Evolutionary conservation across 2,113 vertebrate species (phyloP).

Genomic region (Peromyscus leucopus): DNA sequence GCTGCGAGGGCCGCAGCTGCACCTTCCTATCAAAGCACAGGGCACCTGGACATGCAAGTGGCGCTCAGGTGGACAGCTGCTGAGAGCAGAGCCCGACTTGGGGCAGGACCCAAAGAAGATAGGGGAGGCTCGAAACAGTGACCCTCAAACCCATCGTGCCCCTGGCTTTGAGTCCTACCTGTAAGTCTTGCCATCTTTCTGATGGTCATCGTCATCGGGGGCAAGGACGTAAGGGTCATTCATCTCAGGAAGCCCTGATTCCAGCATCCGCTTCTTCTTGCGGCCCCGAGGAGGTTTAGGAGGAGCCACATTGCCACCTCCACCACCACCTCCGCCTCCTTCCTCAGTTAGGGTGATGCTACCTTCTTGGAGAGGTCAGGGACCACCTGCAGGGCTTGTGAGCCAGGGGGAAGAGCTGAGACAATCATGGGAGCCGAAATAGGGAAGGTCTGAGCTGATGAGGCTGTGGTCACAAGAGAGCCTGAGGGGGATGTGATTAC

Average conservation of each 20-base stretch:
- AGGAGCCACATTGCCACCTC: conserved; percentile 81
- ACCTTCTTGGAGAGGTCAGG: conserved; percentile 91
- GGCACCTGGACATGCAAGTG: conserved; percentile 60
- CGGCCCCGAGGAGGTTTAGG: conserved; percentile 89
- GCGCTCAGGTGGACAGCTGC: conserved; percentile 47
- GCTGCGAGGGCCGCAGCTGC: not conserved
- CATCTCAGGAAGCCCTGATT: conserved; percentile 85
- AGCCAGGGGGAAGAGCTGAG: conserved; percentile 92
- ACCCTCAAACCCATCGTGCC: not conserved
- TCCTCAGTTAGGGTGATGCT: conserved; percentile 85
- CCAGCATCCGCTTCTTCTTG: conserved; percentile 91
- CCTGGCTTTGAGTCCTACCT: conserved; percentile 83
- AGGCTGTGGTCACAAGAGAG: conserved; percentile 95
- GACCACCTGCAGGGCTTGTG: conserved; percentile 91
- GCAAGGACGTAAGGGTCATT: conserved; percentile 91
- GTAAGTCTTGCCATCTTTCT: conserved; percentile 92
- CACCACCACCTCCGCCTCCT: conserved; percentile 83
- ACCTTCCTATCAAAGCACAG: not conserved
- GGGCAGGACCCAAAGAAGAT: not conserved
- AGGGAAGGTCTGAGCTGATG: conserved; percentile 92
- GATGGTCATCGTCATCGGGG: conserved; percentile 93
- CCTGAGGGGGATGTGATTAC: conserved; percentile 98
- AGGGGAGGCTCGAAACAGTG: conserved; percentile 10
- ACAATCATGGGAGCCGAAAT: conserved; percentile 98
- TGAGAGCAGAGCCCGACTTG: not conserved